Evolutionary conservation across 2,888 invertebrate genomes (phyloP), one percentile per base, ranked within the genome.

Genomic region (Nymphalis c-album): DNA sequence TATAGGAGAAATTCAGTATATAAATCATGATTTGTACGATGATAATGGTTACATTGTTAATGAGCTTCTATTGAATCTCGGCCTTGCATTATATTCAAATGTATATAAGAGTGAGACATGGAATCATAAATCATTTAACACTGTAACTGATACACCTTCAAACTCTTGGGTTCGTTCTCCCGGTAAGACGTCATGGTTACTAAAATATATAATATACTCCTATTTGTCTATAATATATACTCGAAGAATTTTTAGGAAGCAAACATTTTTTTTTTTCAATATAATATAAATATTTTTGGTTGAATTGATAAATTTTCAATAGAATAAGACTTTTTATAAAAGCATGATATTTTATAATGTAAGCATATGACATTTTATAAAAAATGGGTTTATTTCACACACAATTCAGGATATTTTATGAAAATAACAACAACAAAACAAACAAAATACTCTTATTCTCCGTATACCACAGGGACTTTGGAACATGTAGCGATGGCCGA

Each of bases 1-100:
- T 8, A 79, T 88, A 0, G 96, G 96, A 2, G 90, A 90, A 55
- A 94, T 96, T 63, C 93, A 94, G 60, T 93, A 94, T 60, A 73
- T 96, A 10, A 90, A 93, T 51, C 84, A 84, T 22, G 80, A 80
- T 1, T 77, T 93, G 64, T 93, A 90, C 66, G 84, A 90, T 66
- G 93, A 94, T 72, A 85, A 86, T 50, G 94, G 94, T 0, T 87
- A 81, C 50, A 76, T 78, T 17, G 74, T 84, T 0, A 93, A 94
- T 74, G 96, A 96, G 74, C 78, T 85, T 0, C 69, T 80, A 2
- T 64, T 75, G 2, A 3, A 47, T 1, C 51, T 74, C 1, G 76
- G 74, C 0, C 17, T 71, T 5, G 72, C 71, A 6, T 48, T 69
- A 1, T 78, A 72, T 26, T 71, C 74, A 17, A 83, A 79, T 55